Evolutionary conservation across 1,140 invertebrate species (phyloP).

Genomic region (Bombus pyrosoma): DNA sequence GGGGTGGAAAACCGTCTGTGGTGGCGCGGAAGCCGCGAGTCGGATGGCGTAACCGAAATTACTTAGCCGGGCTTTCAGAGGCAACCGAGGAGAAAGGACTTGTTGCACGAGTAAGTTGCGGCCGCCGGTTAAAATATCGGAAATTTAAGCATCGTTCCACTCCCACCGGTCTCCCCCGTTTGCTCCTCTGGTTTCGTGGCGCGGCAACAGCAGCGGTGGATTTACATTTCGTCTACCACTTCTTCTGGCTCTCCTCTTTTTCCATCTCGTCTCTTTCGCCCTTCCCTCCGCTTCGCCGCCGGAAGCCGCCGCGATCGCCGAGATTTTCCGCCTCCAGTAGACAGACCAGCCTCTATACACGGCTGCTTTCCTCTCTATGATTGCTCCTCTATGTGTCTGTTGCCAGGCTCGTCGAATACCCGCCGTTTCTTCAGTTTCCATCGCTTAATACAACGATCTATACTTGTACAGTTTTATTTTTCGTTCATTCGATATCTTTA

Average conservation of each 20-base stretch:
- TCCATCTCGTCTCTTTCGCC: constrained; percentile 37
- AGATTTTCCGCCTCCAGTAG: constrained; percentile 55
- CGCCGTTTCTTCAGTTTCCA: neutral
- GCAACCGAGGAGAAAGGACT: constrained; percentile 82
- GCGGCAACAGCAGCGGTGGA: constrained; percentile 42
- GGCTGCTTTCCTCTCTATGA: neutral
- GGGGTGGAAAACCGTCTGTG: constrained; percentile 61
- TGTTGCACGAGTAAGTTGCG: constrained; percentile 80
- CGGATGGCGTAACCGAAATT: constrained; percentile 80
- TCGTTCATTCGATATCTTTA: neutral
- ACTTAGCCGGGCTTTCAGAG: constrained; percentile 79
- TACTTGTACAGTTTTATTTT: neutral
- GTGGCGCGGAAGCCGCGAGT: constrained; percentile 74
- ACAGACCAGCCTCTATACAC: constrained; percentile 18
- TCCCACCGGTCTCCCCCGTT: constrained; percentile 21
- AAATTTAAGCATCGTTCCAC: constrained; percentile 73
- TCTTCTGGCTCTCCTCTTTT: constrained; percentile 44
- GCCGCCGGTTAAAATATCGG: constrained; percentile 80
- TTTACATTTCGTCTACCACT: constrained; percentile 70
- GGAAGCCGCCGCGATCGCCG: constrained; percentile 56
- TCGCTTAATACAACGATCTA: neutral
- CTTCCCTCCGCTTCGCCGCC: constrained; percentile 12
- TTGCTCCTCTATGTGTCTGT: constrained; percentile 8
- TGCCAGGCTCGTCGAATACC: neutral
- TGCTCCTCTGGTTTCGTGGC: constrained; percentile 1